Conservation (phyloP, 92 coral and sea anemone species). For the Phymanthus crucifer region DNA sequence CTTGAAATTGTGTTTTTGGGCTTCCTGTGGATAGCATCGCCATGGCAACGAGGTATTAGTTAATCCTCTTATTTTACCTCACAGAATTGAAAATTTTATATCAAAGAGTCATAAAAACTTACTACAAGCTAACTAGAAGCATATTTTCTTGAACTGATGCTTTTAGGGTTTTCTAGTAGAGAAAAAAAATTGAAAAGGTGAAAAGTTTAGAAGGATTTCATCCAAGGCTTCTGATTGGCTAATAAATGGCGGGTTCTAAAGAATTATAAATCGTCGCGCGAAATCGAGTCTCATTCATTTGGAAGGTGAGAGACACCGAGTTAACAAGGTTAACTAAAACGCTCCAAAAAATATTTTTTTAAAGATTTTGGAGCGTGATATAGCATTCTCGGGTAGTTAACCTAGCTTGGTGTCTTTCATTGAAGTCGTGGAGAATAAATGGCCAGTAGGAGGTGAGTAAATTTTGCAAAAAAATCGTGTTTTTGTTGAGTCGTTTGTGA, state of each 20-base stretch:
- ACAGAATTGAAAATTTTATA: background rate
- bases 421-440: conserved; percentile 18
- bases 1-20: too few species aligned
- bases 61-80: too few species aligned
- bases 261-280: conserved; percentile 21
- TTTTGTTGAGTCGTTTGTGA: background rate
- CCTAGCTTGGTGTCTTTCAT: conserved; percentile 14
- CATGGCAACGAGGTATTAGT: too few species aligned
- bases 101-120: background rate
- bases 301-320: conserved; percentile 19
- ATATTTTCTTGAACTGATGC: background rate
- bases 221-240: conserved; percentile 5
- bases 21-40: too few species aligned
- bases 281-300: conserved; percentile 37
- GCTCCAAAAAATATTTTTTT: background rate
- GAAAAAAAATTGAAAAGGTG: background rate
- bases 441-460: conserved; percentile 32
- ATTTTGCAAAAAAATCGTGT: background rate
- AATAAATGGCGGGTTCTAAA: conserved; percentile 20
- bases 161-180: background rate
- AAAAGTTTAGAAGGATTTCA: background rate
- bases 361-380: conserved; percentile 4
- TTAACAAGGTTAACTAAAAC: background rate
- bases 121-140: background rate
- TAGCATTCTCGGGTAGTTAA: background rate